Evolutionary conservation across 2,888 invertebrate species (phyloP).

Genomic region (Hipparchia sbordonii): DNA sequence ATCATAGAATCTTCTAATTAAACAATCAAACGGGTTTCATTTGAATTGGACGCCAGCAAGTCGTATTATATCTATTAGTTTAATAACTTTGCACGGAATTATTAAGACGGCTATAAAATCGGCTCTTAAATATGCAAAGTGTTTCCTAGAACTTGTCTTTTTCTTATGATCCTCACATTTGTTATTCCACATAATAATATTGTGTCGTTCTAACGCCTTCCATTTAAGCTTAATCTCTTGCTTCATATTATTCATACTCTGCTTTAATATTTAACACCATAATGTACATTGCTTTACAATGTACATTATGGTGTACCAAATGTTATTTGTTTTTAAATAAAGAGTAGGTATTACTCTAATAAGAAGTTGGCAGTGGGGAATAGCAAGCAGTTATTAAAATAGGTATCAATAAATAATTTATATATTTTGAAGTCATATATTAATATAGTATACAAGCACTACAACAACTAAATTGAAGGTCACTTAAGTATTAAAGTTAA

Average conservation of each 20-base stretch:
- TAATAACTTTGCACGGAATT: neutral
- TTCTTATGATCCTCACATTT: neutral
- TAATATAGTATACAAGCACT: neutral
- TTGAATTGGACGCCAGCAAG: constrained; percentile 1
- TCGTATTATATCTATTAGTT: neutral
- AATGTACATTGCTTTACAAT: too few species aligned
- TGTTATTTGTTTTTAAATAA: too few species aligned
- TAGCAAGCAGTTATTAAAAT: too few species aligned
- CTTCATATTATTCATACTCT: too few species aligned
- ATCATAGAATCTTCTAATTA: neutral
- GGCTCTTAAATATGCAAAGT: constrained; percentile 2
- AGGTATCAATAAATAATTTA: neutral
- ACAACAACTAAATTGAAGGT: constrained; percentile 4
- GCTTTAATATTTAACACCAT: too few species aligned
- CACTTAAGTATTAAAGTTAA: constrained; percentile 10
- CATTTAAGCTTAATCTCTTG: too few species aligned
- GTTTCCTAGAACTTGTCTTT: neutral
- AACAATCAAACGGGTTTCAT: neutral
- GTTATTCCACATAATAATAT: neutral
- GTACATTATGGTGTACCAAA: too few species aligned
- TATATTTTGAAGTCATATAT: neutral
- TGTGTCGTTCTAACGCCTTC: neutral
- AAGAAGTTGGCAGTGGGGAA: too few species aligned
- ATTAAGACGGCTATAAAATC: neutral
- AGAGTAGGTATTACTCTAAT: too few species aligned